Evolutionary conservation across 92 coral and sea anemone genomes (phyloP).

Genomic region (Actinernus sp.): DNA sequence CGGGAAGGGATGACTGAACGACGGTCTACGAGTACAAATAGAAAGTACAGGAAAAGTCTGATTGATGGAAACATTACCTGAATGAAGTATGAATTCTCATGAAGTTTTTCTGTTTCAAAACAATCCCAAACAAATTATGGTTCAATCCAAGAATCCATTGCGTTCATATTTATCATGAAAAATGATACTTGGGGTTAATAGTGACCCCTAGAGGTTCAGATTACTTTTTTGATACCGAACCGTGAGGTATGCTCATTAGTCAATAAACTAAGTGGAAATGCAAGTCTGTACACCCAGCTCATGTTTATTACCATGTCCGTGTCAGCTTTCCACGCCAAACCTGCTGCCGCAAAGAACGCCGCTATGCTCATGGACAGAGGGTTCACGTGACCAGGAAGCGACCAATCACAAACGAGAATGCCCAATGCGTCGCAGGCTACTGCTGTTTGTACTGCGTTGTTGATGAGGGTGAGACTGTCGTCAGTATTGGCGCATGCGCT

Average conservation of each 20-base stretch:
- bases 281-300: too few relatives aligned
- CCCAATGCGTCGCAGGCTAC: slow-evolving; percentile 87
- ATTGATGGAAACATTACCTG: too few relatives aligned
- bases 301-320: slow-evolving; percentile 68
- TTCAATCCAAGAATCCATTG: too few relatives aligned
- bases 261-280: too few relatives aligned
- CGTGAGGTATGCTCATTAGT: too few relatives aligned
- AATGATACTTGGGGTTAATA: too few relatives aligned
- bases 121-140: too few relatives aligned
- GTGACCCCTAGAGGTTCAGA: too few relatives aligned
- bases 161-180: too few relatives aligned
- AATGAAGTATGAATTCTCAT: too few relatives aligned
- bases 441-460: slow-evolving; percentile 94
- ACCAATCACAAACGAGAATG: slow-evolving; percentile 93
- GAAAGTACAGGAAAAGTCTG: not conserved
- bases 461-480: slow-evolving; percentile 71
- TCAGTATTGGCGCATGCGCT: slow-evolving; percentile 86
- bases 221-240: too few relatives aligned
- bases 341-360: slow-evolving; percentile 89
- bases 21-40: slow-evolving; percentile 47
- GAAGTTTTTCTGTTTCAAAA: too few relatives aligned
- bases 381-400: slow-evolving; percentile 94
- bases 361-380: slow-evolving; percentile 87
- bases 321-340: slow-evolving; percentile 91
- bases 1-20: slow-evolving; percentile 69